Conservation (phyloP, 2,797 vertebrate species). For the Fratercula arctica region DNA sequence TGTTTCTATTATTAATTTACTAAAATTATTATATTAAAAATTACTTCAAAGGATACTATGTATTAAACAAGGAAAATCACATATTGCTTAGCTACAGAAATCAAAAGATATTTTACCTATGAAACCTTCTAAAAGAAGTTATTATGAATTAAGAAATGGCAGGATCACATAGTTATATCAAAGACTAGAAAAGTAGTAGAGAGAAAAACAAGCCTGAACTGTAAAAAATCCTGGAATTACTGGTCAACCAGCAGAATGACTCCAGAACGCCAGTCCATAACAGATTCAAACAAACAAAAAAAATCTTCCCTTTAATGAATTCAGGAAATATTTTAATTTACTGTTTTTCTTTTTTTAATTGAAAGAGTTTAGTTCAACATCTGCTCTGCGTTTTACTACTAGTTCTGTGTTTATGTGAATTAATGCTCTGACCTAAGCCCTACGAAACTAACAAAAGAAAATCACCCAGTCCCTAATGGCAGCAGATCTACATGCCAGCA, state of each 20-base stretch:
- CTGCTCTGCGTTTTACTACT: neutral
- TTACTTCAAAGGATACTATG: neutral
- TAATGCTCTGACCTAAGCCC: neutral
- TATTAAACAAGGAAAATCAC: neutral
- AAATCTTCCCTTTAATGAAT: neutral
- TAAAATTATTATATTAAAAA: neutral
- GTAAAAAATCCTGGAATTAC: neutral
- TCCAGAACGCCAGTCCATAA: neutral
- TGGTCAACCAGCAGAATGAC: neutral
- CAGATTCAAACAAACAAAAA: neutral
- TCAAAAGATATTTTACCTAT: neutral
- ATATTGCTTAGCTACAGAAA: neutral
- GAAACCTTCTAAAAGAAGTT: neutral
- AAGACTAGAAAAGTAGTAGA: neutral
- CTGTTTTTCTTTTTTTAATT: neutral
- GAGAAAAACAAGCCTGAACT: neutral
- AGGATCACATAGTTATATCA: neutral
- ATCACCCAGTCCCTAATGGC: neutral
- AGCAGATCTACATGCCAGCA: neutral
- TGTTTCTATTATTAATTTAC: neutral
- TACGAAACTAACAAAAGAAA: neutral
- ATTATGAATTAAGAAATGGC: neutral
- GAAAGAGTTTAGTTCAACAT: neutral
- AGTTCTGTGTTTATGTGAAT: neutral
- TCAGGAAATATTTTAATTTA: neutral